Base-by-base conservation (phyloP, 2,888 invertebrate species). In the Pachymerium ferrugineum region DNA sequence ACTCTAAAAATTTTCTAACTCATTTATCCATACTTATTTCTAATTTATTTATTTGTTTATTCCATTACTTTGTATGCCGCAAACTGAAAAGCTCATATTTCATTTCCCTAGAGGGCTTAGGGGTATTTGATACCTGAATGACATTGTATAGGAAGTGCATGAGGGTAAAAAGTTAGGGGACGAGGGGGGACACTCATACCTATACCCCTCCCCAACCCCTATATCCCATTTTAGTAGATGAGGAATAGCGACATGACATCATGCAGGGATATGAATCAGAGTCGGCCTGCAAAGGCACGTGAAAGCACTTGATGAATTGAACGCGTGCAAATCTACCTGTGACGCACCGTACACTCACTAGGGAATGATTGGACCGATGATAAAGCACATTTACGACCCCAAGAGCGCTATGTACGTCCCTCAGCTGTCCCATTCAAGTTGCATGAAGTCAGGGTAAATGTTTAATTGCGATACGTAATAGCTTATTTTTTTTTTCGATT, bases 231-330 rank as follows among this genome's bases (percentile, higher is more conserved):
- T 42, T 42, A 42, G 42, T 42, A n/a, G 6, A 42, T 42, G 42
- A 42, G 42, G 42, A 14, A 42, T 42, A 14, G 42, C 42, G 33
- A 33, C 5, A 14, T 42, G 42, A 42, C 42, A 16, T 42, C 42
- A 42, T 42, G 16, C n/a, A 42, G 12, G 42, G 16, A 12, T 42
- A 14, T 42, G 42, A 42, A 42, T 42, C 42, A 42, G 6, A 42
- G 12, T 3, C 3, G 3, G 14, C n/a, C 42, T 42, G 42, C 42
- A 42, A 42, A 42, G 42, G 42, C 42, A 42, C 42, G 42, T 42
- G 42, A 42, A 42, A 42, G 42, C 42, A 42, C 42, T 42, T 42
- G 42, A 42, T 42, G 42, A 42, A 42, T 42, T 42, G 42, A 42
- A 42, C 14, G 42, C 16, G 33, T 42, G 42, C 42, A 42, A 42